Evolutionary conservation across 64 coral and sea anemone genomes (phyloP).

Genomic region (Stichodactyla mertensii): DNA sequence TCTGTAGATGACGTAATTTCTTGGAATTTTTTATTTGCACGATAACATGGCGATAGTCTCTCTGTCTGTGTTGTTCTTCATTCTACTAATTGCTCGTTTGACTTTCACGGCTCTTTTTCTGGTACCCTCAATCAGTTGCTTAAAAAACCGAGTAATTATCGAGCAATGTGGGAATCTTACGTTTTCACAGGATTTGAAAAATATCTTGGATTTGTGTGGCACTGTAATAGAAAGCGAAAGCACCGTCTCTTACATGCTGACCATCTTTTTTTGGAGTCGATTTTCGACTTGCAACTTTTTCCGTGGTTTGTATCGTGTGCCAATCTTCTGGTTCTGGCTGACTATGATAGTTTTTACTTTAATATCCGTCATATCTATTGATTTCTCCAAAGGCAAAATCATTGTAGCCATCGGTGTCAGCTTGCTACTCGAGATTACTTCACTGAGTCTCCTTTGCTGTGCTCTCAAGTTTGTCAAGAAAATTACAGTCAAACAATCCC

Average conservation of each 20-base stretch:
- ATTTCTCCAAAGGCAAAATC: slow-evolving; percentile 13
- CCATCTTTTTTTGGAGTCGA: slow-evolving; percentile 56
- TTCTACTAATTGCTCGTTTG: slow-evolving; percentile 34
- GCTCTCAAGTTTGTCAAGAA: slow-evolving; percentile 78
- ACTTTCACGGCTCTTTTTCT: slow-evolving; percentile 57
- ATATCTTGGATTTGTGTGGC: slow-evolving; percentile 44
- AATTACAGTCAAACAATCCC: slow-evolving; percentile 40
- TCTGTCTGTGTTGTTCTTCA: slow-evolving; percentile 1
- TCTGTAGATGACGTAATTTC: neutral
- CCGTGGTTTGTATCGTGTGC: slow-evolving; percentile 20
- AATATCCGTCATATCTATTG: slow-evolving; percentile 19
- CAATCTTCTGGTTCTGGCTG: slow-evolving; percentile 70
- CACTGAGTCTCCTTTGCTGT: slow-evolving; percentile 51
- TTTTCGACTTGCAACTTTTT: slow-evolving; percentile 45
- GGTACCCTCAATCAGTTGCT: slow-evolving; percentile 43
- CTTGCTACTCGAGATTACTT: slow-evolving; percentile 41
- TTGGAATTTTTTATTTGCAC: neutral
- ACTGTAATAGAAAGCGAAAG: slow-evolving; percentile 48
- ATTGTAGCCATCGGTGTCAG: slow-evolving; percentile 33
- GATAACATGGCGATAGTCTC: neutral
- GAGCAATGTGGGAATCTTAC: slow-evolving; percentile 58
- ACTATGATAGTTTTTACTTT: slow-evolving; percentile 26
- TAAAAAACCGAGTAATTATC: slow-evolving; percentile 31
- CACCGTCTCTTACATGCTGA: neutral
- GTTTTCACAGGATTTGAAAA: slow-evolving; percentile 40